Conservation (phyloP, 2,113 vertebrate species). For the Platanista minor region DNA sequence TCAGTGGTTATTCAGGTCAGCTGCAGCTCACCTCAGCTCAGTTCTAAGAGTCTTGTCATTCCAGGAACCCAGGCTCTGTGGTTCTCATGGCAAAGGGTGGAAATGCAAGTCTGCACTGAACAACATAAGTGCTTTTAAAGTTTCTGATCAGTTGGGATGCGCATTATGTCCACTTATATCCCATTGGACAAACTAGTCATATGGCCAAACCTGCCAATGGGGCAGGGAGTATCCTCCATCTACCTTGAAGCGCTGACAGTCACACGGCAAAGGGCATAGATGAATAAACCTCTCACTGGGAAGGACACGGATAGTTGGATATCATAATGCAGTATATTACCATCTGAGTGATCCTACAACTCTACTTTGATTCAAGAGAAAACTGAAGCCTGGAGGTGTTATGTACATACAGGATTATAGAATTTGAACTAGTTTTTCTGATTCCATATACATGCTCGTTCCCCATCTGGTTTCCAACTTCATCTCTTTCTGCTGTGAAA, state of each 20-base stretch:
- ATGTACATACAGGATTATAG: not conserved
- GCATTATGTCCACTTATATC: fast-evolving
- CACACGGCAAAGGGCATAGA: not conserved
- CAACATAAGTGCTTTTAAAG: not conserved
- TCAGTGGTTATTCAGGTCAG: not conserved
- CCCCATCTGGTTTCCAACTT: slow-evolving; percentile 30
- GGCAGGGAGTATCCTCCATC: not conserved
- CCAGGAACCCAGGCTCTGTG: not conserved
- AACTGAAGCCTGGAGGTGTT: not conserved
- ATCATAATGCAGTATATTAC: not conserved
- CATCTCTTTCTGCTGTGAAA: slow-evolving; percentile 38
- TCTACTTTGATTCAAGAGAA: slow-evolving; percentile 12
- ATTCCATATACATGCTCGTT: not conserved
- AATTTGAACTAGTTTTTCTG: not conserved
- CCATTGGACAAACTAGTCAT: not conserved
- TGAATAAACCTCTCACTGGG: not conserved
- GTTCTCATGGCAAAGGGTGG: not conserved
- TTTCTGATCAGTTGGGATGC: not conserved
- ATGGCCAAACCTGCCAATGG: fast-evolving
- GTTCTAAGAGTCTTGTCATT: not conserved
- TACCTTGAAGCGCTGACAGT: not conserved
- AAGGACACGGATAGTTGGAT: not conserved
- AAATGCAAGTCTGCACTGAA: not conserved
- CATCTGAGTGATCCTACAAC: not conserved
- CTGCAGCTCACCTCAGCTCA: not conserved